Percentiles rank a stretch among this genome's conserved stretches.
These are phyloP conservation scores for Macquaria australasica DNA, from an alignment of 2,113 vertebrate species.

Conservation along the genomic window DNA sequence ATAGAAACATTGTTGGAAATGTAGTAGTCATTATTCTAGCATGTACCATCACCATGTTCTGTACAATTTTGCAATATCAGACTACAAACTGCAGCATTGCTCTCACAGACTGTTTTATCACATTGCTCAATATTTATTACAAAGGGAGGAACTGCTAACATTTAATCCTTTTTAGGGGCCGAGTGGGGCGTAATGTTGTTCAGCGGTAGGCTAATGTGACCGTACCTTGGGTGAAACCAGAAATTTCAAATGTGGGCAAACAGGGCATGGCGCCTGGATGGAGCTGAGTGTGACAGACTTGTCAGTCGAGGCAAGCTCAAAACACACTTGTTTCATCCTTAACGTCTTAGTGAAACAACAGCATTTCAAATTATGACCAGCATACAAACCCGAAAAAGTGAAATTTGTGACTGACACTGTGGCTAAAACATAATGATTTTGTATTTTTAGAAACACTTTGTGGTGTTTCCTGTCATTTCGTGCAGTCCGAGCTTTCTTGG, in stretches of 20 bases:
- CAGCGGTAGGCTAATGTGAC: not conserved
- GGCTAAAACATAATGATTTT: constrained; percentile 5
- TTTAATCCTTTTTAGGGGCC: constrained; percentile 4
- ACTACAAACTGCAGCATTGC: not conserved
- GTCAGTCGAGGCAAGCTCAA: not conserved
- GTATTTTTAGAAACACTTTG: not conserved
- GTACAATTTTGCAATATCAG: constrained; percentile 6
- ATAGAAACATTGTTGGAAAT: not conserved
- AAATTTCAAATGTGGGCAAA: not conserved
- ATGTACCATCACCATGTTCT: not conserved
- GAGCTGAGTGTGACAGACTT: not conserved
- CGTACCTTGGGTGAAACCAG: not conserved
- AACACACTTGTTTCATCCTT: not conserved
- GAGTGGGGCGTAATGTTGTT: not conserved
- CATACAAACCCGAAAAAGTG: too few species aligned
- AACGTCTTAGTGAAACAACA: not conserved
- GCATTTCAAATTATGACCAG: not conserved
- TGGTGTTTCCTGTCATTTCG: not conserved
- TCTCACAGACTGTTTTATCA: not conserved
- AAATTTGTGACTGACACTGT: not conserved
- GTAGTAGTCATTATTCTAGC: not conserved
- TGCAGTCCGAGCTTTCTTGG: not conserved
- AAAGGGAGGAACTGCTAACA: not conserved
- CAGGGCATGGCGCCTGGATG: not conserved
- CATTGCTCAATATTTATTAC: not conserved